These are phyloP conservation scores for Argyresthia goedartella DNA, from an alignment of 2,888 invertebrate species.

Conservation along the genomic window DNA sequence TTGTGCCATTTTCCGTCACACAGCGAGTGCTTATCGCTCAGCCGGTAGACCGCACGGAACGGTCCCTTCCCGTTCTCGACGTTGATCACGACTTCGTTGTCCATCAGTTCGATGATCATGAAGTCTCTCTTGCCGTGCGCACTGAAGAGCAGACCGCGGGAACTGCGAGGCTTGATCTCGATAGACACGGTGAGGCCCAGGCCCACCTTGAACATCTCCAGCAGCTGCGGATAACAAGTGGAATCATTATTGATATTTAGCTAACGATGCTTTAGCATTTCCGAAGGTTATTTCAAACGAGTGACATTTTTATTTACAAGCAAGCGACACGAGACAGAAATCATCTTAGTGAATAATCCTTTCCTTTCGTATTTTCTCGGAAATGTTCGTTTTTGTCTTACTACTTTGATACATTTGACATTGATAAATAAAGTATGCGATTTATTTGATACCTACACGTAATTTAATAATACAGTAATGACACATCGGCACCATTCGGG, in stretches of 20 bases:
- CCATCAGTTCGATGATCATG: constrained; percentile 87
- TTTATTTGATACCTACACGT: too few relatives aligned
- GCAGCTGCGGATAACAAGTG: constrained; percentile 31
- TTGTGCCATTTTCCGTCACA: constrained; percentile 98
- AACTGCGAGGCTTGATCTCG: constrained; percentile 88
- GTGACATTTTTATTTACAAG: too few relatives aligned
- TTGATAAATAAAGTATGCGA: too few relatives aligned
- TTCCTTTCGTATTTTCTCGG: too few relatives aligned
- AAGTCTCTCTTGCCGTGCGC: constrained; percentile 88
- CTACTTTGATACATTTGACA: too few relatives aligned
- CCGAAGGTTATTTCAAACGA: too few relatives aligned
- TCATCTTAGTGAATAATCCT: too few relatives aligned
- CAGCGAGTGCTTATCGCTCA: constrained; percentile 76
- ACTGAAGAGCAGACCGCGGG: constrained; percentile 87
- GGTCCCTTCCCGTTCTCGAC: constrained; percentile 88
- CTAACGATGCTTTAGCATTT: background rate
- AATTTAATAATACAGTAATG: too few relatives aligned
- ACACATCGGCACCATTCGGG: too few relatives aligned
- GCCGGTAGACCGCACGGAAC: constrained; percentile 79
- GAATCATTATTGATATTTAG: background rate
- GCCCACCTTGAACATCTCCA: constrained; percentile 85
- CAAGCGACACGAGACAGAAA: too few relatives aligned
- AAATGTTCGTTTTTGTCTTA: too few relatives aligned
- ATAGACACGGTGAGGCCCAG: constrained; percentile 82
- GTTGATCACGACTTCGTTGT: constrained; percentile 86